Conservation (phyloP, 2,113 vertebrate genomes). For the Sinocyclocheilus rhinocerous region DNA sequence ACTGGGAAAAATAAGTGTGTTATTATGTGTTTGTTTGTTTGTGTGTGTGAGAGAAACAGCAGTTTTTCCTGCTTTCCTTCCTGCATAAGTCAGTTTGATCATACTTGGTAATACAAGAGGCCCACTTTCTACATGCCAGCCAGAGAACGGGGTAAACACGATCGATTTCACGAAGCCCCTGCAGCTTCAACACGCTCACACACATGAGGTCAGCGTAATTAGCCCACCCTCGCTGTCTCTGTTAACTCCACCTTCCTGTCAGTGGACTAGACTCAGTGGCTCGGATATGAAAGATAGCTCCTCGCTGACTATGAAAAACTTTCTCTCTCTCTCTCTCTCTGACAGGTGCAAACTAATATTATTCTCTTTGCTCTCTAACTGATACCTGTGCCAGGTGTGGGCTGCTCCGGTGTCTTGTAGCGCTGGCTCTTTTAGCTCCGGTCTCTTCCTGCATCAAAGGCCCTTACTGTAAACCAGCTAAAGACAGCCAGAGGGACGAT, state of each 20-base stretch:
- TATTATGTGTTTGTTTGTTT: background rate
- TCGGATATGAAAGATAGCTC: conserved; percentile 47
- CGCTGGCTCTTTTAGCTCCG: background rate
- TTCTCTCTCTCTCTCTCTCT: background rate
- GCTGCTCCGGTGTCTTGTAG: background rate
- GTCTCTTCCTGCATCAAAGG: conserved; percentile 37
- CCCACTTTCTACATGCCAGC: conserved; percentile 36
- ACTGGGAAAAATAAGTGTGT: background rate
- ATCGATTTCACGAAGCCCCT: conserved; percentile 37
- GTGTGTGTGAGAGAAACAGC: background rate
- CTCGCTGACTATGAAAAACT: conserved; percentile 12
- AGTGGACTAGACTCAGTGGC: conserved; percentile 44
- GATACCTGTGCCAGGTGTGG: conserved; percentile 30
- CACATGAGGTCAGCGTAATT: conserved; percentile 29
- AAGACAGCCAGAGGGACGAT: conserved; percentile 14
- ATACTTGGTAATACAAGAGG: conserved; percentile 45
- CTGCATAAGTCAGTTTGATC: conserved; percentile 37
- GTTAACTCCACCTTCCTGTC: conserved; percentile 41
- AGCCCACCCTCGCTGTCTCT: background rate
- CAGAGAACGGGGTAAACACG: conserved; percentile 36
- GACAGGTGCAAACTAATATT: conserved; percentile 50
- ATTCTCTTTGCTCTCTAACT: conserved; percentile 18
- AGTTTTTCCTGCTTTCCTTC: conserved; percentile 25
- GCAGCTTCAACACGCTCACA: conserved; percentile 24
- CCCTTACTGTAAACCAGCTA: conserved; percentile 3